These are phyloP conservation scores for Sylvilagus bachmani DNA, from an alignment of 2,113 vertebrate species.

Conservation along the genomic window DNA sequence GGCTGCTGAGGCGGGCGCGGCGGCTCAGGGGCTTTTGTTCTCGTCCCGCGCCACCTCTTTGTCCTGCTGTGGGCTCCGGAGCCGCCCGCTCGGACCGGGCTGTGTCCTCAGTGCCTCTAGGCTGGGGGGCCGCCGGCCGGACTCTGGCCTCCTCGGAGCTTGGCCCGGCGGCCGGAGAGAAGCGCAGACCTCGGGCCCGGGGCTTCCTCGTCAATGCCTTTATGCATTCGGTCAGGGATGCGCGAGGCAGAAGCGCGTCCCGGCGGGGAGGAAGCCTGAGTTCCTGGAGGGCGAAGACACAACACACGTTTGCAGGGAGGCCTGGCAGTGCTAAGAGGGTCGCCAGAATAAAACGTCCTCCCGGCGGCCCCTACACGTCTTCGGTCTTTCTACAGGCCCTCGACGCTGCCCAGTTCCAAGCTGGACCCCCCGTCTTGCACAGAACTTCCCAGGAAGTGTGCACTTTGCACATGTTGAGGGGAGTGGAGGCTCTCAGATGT, in stretches of 20 bases:
- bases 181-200: not conserved
- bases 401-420: not conserved
- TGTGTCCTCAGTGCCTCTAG: too few species aligned
- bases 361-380: not conserved
- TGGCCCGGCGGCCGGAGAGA: too few species aligned
- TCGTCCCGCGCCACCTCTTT: not conserved
- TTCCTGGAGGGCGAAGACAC: not conserved
- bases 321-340: not conserved
- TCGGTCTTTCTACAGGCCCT: slow-evolving; percentile 1
- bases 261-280: not conserved
- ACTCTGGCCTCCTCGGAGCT: too few species aligned
- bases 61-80: not conserved
- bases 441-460: not conserved
- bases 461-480: not conserved
- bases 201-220: not conserved
- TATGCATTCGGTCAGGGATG: not conserved
- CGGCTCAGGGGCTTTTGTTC: not conserved
- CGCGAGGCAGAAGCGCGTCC: not conserved
- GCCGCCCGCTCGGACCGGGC: not conserved
- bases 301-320: not conserved
- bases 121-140: not conserved
- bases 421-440: not conserved
- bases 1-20: not conserved
- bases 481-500: not conserved
- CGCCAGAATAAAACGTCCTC: not conserved